These are phyloP conservation scores for Periplaneta americana DNA, from an alignment of 1,140 invertebrate genomes.

Conservation along the genomic window DNA sequence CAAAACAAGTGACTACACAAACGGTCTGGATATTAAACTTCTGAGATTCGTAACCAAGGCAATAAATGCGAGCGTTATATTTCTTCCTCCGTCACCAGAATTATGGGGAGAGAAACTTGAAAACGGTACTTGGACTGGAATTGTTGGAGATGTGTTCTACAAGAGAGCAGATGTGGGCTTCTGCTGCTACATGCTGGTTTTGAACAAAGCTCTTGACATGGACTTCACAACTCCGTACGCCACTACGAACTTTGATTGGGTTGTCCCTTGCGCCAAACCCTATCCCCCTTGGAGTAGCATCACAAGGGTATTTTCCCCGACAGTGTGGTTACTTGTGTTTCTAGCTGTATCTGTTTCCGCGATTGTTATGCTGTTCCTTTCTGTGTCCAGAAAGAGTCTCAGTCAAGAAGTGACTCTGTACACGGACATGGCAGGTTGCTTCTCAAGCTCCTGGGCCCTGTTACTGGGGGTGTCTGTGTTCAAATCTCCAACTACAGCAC, in stretches of 20 bases:
- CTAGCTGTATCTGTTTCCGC: neutral
- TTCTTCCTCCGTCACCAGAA: neutral
- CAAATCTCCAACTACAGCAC: neutral
- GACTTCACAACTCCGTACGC: neutral
- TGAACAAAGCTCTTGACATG: neutral
- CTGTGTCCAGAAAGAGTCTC: neutral
- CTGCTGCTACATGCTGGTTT: neutral
- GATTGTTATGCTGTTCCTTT: neutral
- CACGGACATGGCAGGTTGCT: neutral
- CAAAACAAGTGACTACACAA: neutral
- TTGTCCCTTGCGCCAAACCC: neutral
- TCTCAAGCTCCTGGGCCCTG: neutral
- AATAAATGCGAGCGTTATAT: neutral
- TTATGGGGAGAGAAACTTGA: neutral
- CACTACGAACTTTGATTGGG: neutral
- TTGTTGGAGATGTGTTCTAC: neutral
- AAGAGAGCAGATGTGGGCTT: neutral
- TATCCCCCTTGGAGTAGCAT: neutral
- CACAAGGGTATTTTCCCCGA: neutral
- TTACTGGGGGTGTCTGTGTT: neutral
- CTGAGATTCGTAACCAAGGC: neutral
- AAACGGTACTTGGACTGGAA: neutral
- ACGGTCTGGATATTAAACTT: neutral
- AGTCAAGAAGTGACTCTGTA: neutral
- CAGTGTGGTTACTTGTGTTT: neutral